Conservation (phyloP, 2,113 vertebrate genomes). For the Poeciliopsis prolifica region DNA sequence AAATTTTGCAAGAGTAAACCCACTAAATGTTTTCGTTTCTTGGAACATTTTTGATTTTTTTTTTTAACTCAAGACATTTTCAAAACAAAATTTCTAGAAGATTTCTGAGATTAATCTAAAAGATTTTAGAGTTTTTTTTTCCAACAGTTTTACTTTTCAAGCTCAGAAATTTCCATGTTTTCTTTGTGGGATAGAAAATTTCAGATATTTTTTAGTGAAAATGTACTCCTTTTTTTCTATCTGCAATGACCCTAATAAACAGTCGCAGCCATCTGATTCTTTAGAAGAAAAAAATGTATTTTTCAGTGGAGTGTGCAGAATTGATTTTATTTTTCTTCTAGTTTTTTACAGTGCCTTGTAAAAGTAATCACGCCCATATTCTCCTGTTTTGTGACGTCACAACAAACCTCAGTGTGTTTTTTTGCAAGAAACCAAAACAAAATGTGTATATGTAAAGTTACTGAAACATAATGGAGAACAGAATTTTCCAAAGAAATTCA, state of each 20-base stretch:
- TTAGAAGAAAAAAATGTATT: constrained; percentile 32
- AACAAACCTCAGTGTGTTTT: background rate
- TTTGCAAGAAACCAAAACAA: background rate
- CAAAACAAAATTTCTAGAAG: too few species aligned
- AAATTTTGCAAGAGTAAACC: too few species aligned
- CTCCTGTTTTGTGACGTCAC: background rate
- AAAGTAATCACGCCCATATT: background rate
- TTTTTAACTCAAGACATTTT: constrained; percentile 19
- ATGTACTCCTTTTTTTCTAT: too few species aligned
- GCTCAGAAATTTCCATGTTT: too few species aligned
- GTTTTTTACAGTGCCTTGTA: background rate
- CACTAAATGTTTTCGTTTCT: too few species aligned
- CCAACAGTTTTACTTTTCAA: too few species aligned
- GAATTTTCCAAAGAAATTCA: background rate
- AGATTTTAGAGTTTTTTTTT: too few species aligned
- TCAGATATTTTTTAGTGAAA: too few species aligned
- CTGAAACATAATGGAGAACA: background rate
- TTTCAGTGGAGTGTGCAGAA: constrained; percentile 47
- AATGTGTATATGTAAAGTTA: background rate
- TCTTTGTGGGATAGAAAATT: too few species aligned
- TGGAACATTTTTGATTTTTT: constrained; percentile 50
- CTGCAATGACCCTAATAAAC: too few species aligned
- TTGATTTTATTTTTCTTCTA: constrained; percentile 65
- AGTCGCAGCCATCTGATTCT: constrained; percentile 22
- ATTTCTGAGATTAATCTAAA: too few species aligned